These are phyloP conservation scores for Empidonax traillii DNA, from an alignment of 2,113 vertebrate genomes.

Conservation along the genomic window DNA sequence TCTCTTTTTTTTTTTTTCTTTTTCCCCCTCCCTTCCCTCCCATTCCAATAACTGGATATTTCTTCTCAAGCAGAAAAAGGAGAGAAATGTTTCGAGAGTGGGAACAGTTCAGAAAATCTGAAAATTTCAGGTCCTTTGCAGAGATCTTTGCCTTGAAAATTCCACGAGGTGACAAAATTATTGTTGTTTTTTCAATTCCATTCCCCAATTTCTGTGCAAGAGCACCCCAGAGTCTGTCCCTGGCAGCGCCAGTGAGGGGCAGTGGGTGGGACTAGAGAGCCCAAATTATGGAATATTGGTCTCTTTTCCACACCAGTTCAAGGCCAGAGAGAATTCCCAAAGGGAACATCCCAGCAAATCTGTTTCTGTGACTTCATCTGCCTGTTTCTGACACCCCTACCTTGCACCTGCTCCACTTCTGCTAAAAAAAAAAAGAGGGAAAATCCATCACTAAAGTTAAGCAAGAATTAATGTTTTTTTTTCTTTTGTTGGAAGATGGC, in stretches of 20 bases:
- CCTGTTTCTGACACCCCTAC: neutral
- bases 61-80: neutral
- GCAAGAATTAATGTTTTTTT: neutral
- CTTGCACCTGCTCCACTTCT: neutral
- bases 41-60: neutral
- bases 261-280: neutral
- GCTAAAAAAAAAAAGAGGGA: neutral
- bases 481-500: neutral
- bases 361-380: neutral
- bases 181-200: neutral
- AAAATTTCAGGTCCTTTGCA: neutral
- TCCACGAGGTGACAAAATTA: neutral
- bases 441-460: neutral
- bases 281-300: neutral
- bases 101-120: neutral
- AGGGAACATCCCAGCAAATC: neutral
- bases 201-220: neutral
- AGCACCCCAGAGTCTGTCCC: neutral
- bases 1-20: neutral
- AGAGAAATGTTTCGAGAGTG: neutral
- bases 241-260: too few relatives aligned
- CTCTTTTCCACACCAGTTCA: neutral
- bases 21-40: neutral
- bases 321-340: neutral
- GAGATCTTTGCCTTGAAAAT: neutral